Conservation (phyloP, 2,113 vertebrate genomes). For the Nycticryphes semicollaris region DNA sequence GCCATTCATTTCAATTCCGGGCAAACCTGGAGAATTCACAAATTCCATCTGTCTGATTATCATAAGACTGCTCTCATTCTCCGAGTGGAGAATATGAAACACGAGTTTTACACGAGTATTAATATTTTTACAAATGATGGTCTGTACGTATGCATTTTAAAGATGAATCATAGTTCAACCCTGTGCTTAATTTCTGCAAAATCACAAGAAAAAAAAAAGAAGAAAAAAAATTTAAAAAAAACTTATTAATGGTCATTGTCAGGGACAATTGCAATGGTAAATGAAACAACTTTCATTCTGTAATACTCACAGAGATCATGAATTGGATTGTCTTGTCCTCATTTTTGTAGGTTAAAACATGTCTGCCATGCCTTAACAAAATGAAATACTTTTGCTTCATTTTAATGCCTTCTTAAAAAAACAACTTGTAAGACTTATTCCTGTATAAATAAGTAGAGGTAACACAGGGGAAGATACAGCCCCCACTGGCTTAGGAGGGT, state of each 20-base stretch:
- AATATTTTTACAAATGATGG: neutral
- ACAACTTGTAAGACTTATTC: neutral
- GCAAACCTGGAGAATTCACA: neutral
- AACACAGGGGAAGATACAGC: neutral
- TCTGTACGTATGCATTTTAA: neutral
- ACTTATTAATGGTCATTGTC: neutral
- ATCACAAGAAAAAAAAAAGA: neutral
- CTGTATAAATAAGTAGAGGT: neutral
- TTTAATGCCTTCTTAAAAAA: neutral
- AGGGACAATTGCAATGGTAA: neutral
- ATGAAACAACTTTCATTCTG: neutral
- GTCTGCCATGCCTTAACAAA: neutral
- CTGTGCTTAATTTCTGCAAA: neutral
- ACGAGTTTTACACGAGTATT: neutral
- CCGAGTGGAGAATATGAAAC: neutral
- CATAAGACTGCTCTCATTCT: neutral
- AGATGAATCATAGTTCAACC: neutral
- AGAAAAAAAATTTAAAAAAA: neutral
- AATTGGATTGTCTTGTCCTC: neutral
- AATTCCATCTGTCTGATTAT: neutral
- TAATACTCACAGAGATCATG: neutral
- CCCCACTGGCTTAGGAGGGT: neutral
- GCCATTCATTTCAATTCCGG: neutral
- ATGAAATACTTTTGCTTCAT: neutral
- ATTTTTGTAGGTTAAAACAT: neutral